Evolutionary conservation across 2,797 vertebrate species (phyloP), one percentile per base, ranked within the genome.

Genomic region (Protosalanx chinensis): DNA sequence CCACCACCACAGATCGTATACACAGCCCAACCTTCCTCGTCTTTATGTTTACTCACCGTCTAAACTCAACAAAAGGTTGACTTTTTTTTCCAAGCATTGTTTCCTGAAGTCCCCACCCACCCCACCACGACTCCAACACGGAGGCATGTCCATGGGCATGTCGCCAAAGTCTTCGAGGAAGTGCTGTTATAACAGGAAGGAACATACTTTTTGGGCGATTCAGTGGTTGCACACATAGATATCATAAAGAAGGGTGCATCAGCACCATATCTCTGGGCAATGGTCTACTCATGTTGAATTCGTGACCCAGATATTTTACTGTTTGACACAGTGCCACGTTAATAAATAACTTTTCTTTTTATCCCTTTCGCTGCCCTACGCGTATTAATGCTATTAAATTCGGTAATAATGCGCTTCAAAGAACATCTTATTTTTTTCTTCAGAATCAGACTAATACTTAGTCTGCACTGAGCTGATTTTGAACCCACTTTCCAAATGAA

Each of bases 71-170:
- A 15, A 57, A 0, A 35, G 1, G 18, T 29, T 23, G 18, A 65
- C 84, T 84, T 46, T 46, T 12, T 46, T 46, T 46, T 12, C 12
- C 12, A 0, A 41, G 35, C 37, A 13, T 10, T 12, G 10, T 41
- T 41, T 41, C 37, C 37, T 41, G 37, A 41, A 41, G 6, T 2
- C 37, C 37, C 37, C 58, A 27, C 20, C 23, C 56, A 23, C 56
- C 15, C 56, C 23, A 35, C 4, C 33, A 12, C 58, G 1, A 60
- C 58, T 60, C 13, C 37, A 12, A 41, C 3, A n/a, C 20, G 18
- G 20, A 23, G 63, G 46, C 20, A 57, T 64, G 30, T 53, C 6
- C 23, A 10, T 58, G 13, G 63, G 46, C 20, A 57, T 64, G 30
- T 53, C 6, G 56, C 56, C 56, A 58, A 5, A n/a, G 18, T n/a